phyloP scores from a whole-genome alignment of 1,140 invertebrate genomes.

The Drosophila orosa region DNA sequence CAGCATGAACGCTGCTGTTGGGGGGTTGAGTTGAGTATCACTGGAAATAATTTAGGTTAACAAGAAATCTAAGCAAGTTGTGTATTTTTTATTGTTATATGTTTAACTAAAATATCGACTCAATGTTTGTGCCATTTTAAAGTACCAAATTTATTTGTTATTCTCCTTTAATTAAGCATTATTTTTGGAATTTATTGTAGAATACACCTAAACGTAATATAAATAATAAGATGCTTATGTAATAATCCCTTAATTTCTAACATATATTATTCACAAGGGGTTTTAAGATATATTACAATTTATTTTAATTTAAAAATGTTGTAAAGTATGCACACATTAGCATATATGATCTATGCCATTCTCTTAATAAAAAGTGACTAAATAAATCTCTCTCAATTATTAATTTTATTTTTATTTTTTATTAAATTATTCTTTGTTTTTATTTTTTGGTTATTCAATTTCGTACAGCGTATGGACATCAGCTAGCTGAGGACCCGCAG shows the following conservation, averaged over 20 bases:
- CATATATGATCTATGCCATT: background rate
- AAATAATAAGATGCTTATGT: too few species aligned
- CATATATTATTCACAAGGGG: background rate
- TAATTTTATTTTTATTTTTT: background rate
- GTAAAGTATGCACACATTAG: too few species aligned
- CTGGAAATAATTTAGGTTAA: background rate
- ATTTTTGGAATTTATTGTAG: too few species aligned
- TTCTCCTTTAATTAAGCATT: too few species aligned
- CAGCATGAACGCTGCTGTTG: slow-evolving; percentile 52
- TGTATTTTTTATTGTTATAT: too few species aligned
- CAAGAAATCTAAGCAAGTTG: background rate
- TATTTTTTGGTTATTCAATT: background rate
- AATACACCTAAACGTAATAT: too few species aligned
- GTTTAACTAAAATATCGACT: too few species aligned
- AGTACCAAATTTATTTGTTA: too few species aligned
- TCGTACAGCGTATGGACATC: slow-evolving; percentile 4
- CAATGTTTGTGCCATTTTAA: too few species aligned
- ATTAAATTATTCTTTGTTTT: background rate
- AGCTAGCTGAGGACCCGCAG: slow-evolving; percentile 41
- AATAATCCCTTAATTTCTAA: too few species aligned
- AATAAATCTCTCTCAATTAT: background rate
- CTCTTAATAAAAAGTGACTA: background rate
- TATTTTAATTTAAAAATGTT: background rate
- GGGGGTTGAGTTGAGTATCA: slow-evolving; percentile 9
- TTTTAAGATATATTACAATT: background rate